Base-by-base conservation (phyloP, 2,888 invertebrate species). In the Drosophila multiciliata region DNA sequence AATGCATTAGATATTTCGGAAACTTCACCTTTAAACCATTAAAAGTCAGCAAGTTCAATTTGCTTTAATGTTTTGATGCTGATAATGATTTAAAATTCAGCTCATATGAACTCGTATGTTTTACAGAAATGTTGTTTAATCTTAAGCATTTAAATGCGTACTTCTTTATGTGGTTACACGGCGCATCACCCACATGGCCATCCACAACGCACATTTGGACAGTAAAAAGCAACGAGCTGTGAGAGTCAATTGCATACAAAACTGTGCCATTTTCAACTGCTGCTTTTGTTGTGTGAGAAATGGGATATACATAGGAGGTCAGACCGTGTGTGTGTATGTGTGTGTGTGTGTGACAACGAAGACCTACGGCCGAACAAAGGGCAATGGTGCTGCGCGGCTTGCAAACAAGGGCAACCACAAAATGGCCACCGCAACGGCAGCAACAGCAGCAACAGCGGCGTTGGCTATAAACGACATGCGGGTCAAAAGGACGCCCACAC, bases 181-280 rank as follows among this genome's bases (percentile, higher is more conserved):
- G 6, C 26, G 26, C 35, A 2, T 20, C 42, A 35, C 12, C 49
- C 58, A 57, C 63, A 65, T 61, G 58, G 60, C 52, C 65, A 68
- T 58, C 58, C 71, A 70, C 62, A 60, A 63, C 73, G 68, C 74
- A 66, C 75, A 82, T 74, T 78, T 40, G 63, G 75, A 65, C 82
- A 76, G 80, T 88, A 76, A 90, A 87, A 83, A 83, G 80, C 90
- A 87, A 90, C 87, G 87, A 90, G 90, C 87, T 87, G 87, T 88
- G 87, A 82, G 90, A 87, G 89, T 87, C 90, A 90, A 87, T 87
- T 89, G 90, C 87, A 90, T 89, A 90, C 87, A 89, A 90, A 87
- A 87, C 83, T 77, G 84, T 90, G 89, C 89, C 88, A 88, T 87
- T 90, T 89, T 83, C 83, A 78, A 80, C 70, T 62, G 70, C 65